Percentiles rank a stretch among this genome's conserved stretches.
phyloP scores from a whole-genome alignment of 2,113 vertebrate genomes.

The Choloepus hoffmanni region DNA sequence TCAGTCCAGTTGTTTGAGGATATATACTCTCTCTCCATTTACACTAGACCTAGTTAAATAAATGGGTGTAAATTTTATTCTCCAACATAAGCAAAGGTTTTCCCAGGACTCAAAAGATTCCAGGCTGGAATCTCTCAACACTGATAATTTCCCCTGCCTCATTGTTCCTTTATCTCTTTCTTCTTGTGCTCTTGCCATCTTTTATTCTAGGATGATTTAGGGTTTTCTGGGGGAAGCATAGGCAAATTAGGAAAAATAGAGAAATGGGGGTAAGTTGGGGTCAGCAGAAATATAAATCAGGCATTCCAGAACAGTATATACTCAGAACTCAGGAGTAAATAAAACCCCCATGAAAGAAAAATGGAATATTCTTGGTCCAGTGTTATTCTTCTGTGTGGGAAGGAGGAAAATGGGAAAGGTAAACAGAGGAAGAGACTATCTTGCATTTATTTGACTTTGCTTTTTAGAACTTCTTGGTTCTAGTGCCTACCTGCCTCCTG shows the following conservation, averaged over 20 bases:
- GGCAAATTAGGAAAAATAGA: not conserved
- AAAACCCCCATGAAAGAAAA: not conserved
- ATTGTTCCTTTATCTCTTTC: not conserved
- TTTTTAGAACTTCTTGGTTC: not conserved
- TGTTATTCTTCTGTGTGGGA: not conserved
- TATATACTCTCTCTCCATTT: slow-evolving; percentile 10
- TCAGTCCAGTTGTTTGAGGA: slow-evolving; percentile 12
- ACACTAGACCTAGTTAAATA: not conserved
- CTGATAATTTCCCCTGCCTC: not conserved
- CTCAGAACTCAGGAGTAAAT: not conserved
- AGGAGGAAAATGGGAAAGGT: not conserved
- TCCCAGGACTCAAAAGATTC: not conserved
- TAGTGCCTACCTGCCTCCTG: not conserved
- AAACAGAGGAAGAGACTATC: not conserved
- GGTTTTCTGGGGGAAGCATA: not conserved
- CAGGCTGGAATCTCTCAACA: not conserved
- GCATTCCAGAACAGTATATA: not conserved
- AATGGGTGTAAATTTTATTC: slow-evolving; percentile 23
- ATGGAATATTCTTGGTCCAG: not conserved
- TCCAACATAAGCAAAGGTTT: not conserved
- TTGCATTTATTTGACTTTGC: not conserved
- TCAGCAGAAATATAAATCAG: not conserved
- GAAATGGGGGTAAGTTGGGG: not conserved
- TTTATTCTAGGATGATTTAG: slow-evolving; percentile 29
- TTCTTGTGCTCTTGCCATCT: not conserved